phyloP scores from a whole-genome alignment of 2,113 vertebrate genomes.

The Neopipo cinnamomea region DNA sequence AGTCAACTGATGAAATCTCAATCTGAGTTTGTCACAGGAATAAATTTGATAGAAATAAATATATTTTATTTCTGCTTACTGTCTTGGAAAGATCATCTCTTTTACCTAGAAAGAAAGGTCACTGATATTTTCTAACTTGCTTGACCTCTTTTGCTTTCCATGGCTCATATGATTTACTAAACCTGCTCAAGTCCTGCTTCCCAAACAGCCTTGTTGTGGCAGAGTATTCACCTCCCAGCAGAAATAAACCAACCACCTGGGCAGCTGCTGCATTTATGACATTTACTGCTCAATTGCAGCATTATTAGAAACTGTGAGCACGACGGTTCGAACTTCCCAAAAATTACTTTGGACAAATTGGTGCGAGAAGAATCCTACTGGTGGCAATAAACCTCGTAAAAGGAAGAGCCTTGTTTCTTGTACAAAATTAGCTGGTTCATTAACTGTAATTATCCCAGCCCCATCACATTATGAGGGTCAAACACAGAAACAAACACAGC shows the following conservation, averaged over 20 bases:
- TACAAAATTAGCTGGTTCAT: constrained; percentile 35
- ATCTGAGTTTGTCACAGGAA: not conserved
- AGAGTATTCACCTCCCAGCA: not conserved
- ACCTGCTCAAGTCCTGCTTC: not conserved
- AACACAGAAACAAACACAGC: not conserved
- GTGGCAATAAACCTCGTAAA: constrained; percentile 34
- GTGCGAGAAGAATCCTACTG: not conserved
- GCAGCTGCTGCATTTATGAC: not conserved
- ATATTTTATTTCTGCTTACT: not conserved
- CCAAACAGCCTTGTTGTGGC: not conserved
- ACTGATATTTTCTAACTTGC: not conserved
- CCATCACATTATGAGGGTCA: constrained; percentile 9
- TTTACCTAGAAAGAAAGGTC: not conserved
- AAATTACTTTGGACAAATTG: not conserved
- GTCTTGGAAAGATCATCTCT: not conserved
- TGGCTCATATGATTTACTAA: not conserved
- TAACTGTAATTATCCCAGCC: not conserved
- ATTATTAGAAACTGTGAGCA: not conserved
- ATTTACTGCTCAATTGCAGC: not conserved
- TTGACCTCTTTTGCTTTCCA: not conserved
- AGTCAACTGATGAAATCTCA: not conserved
- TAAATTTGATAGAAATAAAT: not conserved
- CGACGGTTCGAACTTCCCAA: not conserved
- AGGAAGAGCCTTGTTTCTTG: constrained; percentile 1
- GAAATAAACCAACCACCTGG: not conserved